Evolutionary conservation across 2,888 invertebrate genomes (phyloP).

Genomic region (Plebejus argus): DNA sequence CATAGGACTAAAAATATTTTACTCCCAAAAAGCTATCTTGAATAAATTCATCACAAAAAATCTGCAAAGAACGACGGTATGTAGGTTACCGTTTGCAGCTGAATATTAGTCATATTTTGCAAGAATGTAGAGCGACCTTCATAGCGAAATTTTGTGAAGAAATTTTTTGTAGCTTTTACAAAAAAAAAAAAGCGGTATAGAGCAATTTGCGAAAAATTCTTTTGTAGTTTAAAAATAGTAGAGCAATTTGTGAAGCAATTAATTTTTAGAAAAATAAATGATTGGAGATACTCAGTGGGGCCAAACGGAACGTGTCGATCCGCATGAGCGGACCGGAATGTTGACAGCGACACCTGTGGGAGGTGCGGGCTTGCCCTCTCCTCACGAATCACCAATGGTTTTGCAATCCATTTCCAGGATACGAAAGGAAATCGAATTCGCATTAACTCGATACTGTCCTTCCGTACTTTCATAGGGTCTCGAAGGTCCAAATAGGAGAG

Average conservation of each 20-base stretch:
- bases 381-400: conserved; percentile 38
- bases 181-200: not conserved
- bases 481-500: not conserved
- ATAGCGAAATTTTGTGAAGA: not conserved
- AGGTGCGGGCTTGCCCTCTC: conserved; percentile 37
- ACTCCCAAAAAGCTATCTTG: not conserved
- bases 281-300: not conserved
- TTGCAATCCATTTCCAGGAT: conserved; percentile 1
- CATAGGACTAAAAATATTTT: too few species aligned
- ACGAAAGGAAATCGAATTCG: conserved; percentile 10
- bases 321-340: conserved; percentile 27
- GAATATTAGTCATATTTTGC: conserved; percentile 12
- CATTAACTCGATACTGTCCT: not conserved
- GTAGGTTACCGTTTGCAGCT: not conserved
- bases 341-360: conserved; percentile 32
- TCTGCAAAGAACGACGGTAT: not conserved
- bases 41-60: not conserved
- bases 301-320: conserved; percentile 6
- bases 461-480: not conserved
- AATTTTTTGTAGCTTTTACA: not conserved
- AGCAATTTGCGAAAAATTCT: not conserved
- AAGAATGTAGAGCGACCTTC: conserved; percentile 6
- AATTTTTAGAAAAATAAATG: not conserved
- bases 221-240: not conserved
- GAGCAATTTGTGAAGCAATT: not conserved